Conservation (phyloP, 2,113 vertebrate species). For the Machaerirhynchus nigripectus region DNA sequence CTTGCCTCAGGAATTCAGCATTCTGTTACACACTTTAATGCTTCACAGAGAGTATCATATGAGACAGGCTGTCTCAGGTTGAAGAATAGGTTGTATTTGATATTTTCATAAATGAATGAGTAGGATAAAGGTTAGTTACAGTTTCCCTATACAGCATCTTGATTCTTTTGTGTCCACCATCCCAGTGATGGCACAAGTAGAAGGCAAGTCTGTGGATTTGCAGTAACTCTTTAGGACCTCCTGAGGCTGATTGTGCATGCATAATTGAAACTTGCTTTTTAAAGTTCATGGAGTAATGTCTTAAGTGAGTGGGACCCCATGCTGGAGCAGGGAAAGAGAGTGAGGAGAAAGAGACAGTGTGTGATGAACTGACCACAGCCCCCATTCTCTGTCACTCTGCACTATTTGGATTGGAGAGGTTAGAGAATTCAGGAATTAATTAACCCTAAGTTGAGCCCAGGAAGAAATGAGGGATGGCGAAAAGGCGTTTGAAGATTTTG, state of each 20-base stretch:
- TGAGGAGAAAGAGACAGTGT: not conserved
- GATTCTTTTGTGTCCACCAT: not conserved
- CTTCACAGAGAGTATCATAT: not conserved
- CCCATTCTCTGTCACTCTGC: not conserved
- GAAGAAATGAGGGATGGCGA: not conserved
- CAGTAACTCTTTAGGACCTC: not conserved
- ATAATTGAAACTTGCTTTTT: not conserved
- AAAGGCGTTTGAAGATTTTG: not conserved
- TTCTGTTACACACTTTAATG: not conserved
- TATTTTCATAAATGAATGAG: not conserved
- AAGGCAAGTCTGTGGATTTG: not conserved
- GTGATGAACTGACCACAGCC: not conserved
- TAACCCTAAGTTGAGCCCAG: not conserved
- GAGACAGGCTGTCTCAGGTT: not conserved
- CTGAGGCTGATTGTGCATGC: not conserved
- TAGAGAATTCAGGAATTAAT: not conserved
- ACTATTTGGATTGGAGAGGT: accelerated
- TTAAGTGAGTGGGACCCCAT: not conserved
- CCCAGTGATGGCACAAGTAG: not conserved
- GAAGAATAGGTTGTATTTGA: not conserved
- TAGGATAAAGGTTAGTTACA: not conserved
- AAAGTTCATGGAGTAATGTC: not conserved
- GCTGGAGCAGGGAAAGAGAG: not conserved
- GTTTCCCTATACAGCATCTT: not conserved
- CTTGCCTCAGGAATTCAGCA: not conserved